Conservation (phyloP, 2,888 invertebrate species). For the Oscheius myriophilus region DNA sequence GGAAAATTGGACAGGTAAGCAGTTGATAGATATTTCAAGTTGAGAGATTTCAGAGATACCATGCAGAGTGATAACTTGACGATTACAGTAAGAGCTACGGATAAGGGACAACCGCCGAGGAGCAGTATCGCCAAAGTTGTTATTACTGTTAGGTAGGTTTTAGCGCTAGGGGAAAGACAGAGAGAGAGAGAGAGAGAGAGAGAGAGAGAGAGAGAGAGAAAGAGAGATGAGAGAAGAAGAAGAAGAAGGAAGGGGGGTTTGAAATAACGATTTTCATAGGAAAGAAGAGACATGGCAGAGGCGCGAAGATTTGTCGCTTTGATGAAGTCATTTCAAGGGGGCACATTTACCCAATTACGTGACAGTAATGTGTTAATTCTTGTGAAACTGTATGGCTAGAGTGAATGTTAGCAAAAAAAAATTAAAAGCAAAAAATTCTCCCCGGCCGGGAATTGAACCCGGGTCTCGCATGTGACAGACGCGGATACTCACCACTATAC, state of each 20-base stretch:
- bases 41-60: conserved; percentile 26
- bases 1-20: conserved; percentile 36
- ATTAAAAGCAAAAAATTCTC: conserved; percentile 56
- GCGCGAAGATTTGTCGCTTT: no score
- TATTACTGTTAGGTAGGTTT: conserved; percentile 33
- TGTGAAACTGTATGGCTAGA: no score
- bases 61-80: conserved; percentile 35
- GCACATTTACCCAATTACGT: no score
- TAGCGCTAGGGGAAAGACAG: background rate
- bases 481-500: conserved; percentile 76
- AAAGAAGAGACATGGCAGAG: no score
- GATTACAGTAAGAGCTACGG: conserved; percentile 40
- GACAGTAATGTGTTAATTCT: no score
- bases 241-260: no score
- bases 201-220: no score
- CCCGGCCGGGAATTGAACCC: conserved; percentile 76
- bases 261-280: no score
- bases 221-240: no score
- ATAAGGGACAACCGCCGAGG: conserved; percentile 43
- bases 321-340: no score
- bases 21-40: background rate
- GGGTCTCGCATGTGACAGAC: conserved; percentile 75
- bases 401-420: no score
- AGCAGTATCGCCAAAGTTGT: conserved; percentile 32
- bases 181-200: background rate